Conservation (phyloP, 2,888 invertebrate species). For the Dinocampus coccinellae region DNA sequence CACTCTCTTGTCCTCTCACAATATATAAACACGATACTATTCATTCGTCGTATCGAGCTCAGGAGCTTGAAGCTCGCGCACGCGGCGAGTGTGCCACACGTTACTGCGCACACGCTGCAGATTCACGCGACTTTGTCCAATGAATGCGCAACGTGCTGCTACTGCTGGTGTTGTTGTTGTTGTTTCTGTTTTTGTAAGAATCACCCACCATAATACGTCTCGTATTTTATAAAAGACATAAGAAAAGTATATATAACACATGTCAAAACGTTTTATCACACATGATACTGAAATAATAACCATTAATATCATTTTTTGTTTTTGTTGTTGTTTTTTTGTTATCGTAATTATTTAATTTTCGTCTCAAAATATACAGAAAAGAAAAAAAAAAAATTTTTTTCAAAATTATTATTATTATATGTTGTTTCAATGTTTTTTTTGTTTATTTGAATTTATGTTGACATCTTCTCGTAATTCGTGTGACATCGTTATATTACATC, state of each 20-base stretch:
- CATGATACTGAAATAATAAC: constrained; percentile 22
- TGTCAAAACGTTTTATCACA: constrained; percentile 23
- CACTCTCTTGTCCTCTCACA: neutral
- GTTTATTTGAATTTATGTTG: neutral
- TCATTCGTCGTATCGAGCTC: constrained; percentile 25
- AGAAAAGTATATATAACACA: constrained; percentile 13
- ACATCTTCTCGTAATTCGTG: no score
- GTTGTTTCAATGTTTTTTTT: neutral
- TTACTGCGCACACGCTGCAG: constrained; percentile 37
- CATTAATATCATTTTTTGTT: neutral
- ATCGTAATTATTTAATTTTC: no score
- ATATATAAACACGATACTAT: constrained; percentile 18
- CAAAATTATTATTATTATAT: neutral
- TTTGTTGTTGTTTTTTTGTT: neutral
- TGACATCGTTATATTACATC: constrained; percentile 3
- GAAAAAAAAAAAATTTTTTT: no score
- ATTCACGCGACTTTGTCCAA: constrained; percentile 33
- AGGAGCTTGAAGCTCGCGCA: constrained; percentile 13
- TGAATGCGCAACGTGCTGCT: constrained; percentile 31
- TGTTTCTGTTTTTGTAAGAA: neutral
- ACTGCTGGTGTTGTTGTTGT: neutral
- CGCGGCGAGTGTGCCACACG: constrained; percentile 22
- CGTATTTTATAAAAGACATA: no score
- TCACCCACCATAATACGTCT: neutral
- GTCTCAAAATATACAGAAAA: no score